Percentiles rank a stretch among this genome's conserved stretches.
phyloP scores from a whole-genome alignment of 2,888 invertebrate species.

The Siphonodentalium dalli region DNA sequence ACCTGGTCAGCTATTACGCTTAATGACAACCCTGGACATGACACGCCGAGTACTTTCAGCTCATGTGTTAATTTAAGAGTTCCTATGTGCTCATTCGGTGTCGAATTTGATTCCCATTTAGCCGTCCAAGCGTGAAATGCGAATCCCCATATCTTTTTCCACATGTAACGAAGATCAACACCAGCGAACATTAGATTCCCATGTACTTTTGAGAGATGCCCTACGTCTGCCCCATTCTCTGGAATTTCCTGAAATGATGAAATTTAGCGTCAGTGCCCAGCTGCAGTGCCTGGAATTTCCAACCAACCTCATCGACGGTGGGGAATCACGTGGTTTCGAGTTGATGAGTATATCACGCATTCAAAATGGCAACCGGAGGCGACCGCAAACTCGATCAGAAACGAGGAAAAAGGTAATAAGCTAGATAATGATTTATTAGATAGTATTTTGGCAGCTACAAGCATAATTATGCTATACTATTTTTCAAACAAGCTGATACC shows the following conservation, averaged over 20 bases:
- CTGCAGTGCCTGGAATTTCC: too few species aligned
- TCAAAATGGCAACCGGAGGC: too few species aligned
- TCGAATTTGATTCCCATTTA: constrained; percentile 69
- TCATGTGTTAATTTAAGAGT: constrained; percentile 73
- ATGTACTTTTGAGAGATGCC: constrained; percentile 82
- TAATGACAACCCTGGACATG: constrained; percentile 70
- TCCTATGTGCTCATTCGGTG: constrained; percentile 72
- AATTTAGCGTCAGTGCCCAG: too few species aligned
- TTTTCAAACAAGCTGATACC: too few species aligned
- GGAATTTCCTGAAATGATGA: constrained; percentile 85
- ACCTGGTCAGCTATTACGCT: constrained; percentile 76
- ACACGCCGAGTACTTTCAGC: constrained; percentile 71
- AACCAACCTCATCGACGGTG: too few species aligned
- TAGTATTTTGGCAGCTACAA: too few species aligned
- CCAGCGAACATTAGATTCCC: constrained; percentile 71
- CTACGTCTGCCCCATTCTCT: constrained; percentile 87
- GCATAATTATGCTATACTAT: too few species aligned
- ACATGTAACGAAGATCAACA: constrained; percentile 57
- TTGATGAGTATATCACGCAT: too few species aligned
- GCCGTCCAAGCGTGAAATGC: constrained; percentile 73
- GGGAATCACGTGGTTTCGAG: too few species aligned
- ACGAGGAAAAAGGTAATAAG: too few species aligned
- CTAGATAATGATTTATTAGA: too few species aligned
- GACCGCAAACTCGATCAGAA: too few species aligned
- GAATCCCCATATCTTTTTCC: constrained; percentile 62